Evolutionary conservation across 2,888 invertebrate species (phyloP).

Genomic region (Zelleria hepariella): DNA sequence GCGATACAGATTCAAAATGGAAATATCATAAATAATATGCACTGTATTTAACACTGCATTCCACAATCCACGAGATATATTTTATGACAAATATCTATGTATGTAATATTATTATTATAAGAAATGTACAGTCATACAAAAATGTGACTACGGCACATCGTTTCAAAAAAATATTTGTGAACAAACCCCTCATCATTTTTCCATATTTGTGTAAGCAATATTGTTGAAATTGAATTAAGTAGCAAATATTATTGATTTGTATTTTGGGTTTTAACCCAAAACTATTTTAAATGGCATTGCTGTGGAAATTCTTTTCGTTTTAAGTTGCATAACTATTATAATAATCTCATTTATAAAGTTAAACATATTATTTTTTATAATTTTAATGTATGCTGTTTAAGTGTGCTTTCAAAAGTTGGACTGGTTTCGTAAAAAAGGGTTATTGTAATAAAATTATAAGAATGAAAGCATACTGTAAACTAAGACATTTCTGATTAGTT

Average conservation of each 20-base stretch:
- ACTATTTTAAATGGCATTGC: background rate
- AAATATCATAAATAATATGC: background rate
- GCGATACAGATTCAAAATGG: background rate
- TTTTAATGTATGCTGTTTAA: background rate
- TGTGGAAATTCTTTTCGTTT: background rate
- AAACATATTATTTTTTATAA: background rate
- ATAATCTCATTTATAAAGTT: background rate
- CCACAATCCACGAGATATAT: constrained; percentile 9
- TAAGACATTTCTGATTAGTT: no score
- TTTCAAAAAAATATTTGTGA: background rate
- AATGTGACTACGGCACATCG: background rate
- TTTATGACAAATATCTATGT: constrained; percentile 1
- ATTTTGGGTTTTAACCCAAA: background rate
- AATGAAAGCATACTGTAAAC: background rate
- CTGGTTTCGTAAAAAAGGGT: background rate
- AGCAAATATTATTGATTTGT: constrained; percentile 8
- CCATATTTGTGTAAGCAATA: constrained; percentile 31
- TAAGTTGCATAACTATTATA: background rate
- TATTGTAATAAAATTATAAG: background rate
- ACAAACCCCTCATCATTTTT: constrained; percentile 3
- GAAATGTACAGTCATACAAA: background rate
- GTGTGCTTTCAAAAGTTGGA: background rate
- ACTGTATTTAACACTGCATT: constrained; percentile 7
- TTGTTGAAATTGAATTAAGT: constrained; percentile 36
- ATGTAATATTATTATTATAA: background rate